Conservation (phyloP, 1,140 invertebrate genomes). For the Drosophila arizonae region DNA sequence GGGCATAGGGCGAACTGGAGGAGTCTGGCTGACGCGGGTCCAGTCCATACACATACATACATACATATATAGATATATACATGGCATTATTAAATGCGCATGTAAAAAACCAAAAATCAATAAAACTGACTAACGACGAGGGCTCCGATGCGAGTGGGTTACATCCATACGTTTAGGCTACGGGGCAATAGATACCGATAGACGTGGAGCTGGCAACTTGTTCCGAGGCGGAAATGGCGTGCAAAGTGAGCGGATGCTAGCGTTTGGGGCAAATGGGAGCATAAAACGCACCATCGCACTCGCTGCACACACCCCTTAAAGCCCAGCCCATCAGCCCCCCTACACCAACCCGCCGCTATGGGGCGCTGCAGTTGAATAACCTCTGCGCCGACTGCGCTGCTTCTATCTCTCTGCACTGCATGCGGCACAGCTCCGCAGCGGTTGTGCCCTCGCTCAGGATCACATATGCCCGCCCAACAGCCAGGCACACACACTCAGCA, state of each 20-base stretch:
- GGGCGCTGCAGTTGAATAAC: slow-evolving; percentile 70
- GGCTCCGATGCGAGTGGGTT: slow-evolving; percentile 17
- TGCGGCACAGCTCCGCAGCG: not conserved
- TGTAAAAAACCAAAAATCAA: slow-evolving; percentile 76
- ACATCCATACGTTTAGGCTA: slow-evolving; percentile 34
- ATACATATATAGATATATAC: not conserved
- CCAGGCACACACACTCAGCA: slow-evolving; percentile 7
- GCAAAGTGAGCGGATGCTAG: slow-evolving; percentile 75
- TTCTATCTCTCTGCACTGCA: slow-evolving; percentile 30
- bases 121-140: slow-evolving; percentile 61
- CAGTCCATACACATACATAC: not conserved
- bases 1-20: not conserved
- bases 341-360: slow-evolving; percentile 1
- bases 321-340: not conserved
- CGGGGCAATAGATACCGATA: slow-evolving; percentile 44
- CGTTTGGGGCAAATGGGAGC: slow-evolving; percentile 74
- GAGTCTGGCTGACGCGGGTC: not conserved
- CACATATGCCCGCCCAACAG: slow-evolving; percentile 2
- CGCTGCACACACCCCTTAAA: not conserved
- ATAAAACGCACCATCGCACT: slow-evolving; percentile 69
- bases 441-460: slow-evolving; percentile 49
- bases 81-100: slow-evolving; percentile 60
- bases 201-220: slow-evolving; percentile 46
- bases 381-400: slow-evolving; percentile 52
- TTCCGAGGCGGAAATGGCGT: slow-evolving; percentile 72